Evolutionary conservation across 1,140 invertebrate genomes (phyloP).

Genomic region (Bradysia coprophila): DNA sequence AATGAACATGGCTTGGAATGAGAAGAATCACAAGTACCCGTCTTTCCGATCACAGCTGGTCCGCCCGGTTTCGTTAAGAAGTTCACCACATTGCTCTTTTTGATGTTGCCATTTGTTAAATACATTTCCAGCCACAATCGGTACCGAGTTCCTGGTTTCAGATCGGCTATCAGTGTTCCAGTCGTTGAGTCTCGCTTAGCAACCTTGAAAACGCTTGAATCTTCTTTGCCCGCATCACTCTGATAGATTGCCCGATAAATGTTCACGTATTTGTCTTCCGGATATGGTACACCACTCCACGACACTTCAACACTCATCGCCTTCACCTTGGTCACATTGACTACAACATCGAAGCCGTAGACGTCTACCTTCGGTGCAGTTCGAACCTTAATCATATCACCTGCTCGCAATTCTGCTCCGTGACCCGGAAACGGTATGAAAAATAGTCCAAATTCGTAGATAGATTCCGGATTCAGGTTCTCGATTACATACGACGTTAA

Average conservation of each 20-base stretch:
- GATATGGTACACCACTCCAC: conserved; percentile 68
- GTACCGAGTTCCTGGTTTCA: conserved; percentile 69
- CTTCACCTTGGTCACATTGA: conserved; percentile 55
- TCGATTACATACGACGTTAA: conserved; percentile 49
- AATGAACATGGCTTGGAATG: not conserved
- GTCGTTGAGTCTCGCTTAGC: conserved; percentile 59
- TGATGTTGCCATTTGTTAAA: conserved; percentile 71
- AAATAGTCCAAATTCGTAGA: conserved; percentile 56
- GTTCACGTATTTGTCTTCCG: conserved; percentile 78
- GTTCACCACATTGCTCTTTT: conserved; percentile 73
- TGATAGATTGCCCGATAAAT: conserved; percentile 75
- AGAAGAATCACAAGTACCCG: conserved; percentile 8
- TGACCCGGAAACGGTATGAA: conserved; percentile 59
- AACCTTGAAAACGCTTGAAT: conserved; percentile 65
- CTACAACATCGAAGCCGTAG: conserved; percentile 59
- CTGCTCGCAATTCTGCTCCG: conserved; percentile 47
- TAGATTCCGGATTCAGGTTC: conserved; percentile 46
- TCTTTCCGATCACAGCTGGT: conserved; percentile 22
- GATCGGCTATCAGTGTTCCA: conserved; percentile 41
- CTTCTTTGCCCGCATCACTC: conserved; percentile 50
- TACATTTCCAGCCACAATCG: conserved; percentile 73
- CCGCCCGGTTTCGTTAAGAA: conserved; percentile 65
- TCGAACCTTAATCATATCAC: conserved; percentile 41
- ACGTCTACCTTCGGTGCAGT: conserved; percentile 42
- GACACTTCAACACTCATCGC: conserved; percentile 53